phyloP scores from a whole-genome alignment of 2,888 invertebrate species.

The Apamea anceps region DNA sequence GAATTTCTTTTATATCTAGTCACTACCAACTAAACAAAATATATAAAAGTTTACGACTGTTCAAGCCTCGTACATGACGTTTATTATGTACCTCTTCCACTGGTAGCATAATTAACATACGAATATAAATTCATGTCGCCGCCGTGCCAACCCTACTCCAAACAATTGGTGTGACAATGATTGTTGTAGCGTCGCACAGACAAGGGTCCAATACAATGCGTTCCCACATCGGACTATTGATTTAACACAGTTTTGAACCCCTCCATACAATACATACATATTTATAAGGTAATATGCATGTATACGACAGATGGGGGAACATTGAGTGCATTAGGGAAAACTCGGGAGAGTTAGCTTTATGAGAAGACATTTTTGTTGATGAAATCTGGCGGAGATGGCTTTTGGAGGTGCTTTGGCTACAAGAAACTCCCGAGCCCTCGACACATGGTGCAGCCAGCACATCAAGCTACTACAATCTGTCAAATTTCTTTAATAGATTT shows the following conservation, averaged over 20 bases:
- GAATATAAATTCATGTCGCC: background rate
- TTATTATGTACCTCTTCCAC: background rate
- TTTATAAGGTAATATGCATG: background rate
- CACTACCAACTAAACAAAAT: too few relatives aligned
- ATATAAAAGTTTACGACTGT: too few relatives aligned
- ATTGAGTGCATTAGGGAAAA: conserved; percentile 15
- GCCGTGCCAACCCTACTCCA: conserved; percentile 59
- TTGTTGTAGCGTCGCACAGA: conserved; percentile 68
- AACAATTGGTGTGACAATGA: conserved; percentile 69
- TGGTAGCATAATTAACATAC: background rate
- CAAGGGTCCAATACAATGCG: conserved; percentile 80
- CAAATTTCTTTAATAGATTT: too few relatives aligned
- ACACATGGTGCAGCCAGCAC: too few relatives aligned
- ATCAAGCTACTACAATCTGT: too few relatives aligned
- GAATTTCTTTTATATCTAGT: too few relatives aligned
- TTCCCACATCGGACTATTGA: conserved; percentile 70
- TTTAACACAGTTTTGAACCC: conserved; percentile 67
- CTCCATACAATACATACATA: conserved; percentile 20
- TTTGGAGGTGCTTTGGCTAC: background rate
- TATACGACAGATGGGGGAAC: background rate
- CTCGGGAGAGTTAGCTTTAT: background rate
- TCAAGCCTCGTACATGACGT: too few relatives aligned
- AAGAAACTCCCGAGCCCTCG: too few relatives aligned
- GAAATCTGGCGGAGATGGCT: background rate
- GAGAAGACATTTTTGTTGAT: background rate